These are phyloP conservation scores for Cotesia typhae DNA, from an alignment of 1,140 invertebrate species.

Conservation along the genomic window DNA sequence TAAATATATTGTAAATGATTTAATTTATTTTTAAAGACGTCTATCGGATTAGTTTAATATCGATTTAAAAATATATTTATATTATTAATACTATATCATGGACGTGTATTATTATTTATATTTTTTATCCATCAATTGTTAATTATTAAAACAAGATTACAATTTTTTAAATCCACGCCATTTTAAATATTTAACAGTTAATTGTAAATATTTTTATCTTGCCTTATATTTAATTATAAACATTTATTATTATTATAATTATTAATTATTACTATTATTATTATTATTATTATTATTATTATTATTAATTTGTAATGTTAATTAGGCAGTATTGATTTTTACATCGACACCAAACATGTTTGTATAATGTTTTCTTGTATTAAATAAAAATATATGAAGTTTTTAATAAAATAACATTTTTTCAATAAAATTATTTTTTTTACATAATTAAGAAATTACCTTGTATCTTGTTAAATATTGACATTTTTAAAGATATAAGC, in stretches of 20 bases:
- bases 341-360: constrained; percentile 48
- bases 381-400: constrained; percentile 54
- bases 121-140: not conserved
- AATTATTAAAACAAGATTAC: not conserved
- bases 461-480: too few relatives aligned
- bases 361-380: constrained; percentile 54
- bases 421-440: not conserved
- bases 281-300: constrained; percentile 7
- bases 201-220: constrained; percentile 7
- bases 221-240: not conserved
- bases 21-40: too few relatives aligned
- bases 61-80: constrained; percentile 2
- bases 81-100: not conserved
- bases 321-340: constrained; percentile 43
- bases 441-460: too few relatives aligned
- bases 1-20: too few relatives aligned
- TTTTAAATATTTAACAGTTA: constrained; percentile 3
- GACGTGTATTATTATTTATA: not conserved
- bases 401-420: constrained; percentile 46
- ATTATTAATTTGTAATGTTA: constrained; percentile 3
- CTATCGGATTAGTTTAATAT: not conserved
- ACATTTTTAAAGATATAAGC: too few relatives aligned
- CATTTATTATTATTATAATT: constrained; percentile 5
- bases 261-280: not conserved
- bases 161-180: not conserved